A percentile compares a stretch with the other conserved stretches of the same genome.
These are phyloP conservation scores for Tenodera sinensis DNA, from an alignment of 2,888 invertebrate genomes.

Conservation along the genomic window DNA sequence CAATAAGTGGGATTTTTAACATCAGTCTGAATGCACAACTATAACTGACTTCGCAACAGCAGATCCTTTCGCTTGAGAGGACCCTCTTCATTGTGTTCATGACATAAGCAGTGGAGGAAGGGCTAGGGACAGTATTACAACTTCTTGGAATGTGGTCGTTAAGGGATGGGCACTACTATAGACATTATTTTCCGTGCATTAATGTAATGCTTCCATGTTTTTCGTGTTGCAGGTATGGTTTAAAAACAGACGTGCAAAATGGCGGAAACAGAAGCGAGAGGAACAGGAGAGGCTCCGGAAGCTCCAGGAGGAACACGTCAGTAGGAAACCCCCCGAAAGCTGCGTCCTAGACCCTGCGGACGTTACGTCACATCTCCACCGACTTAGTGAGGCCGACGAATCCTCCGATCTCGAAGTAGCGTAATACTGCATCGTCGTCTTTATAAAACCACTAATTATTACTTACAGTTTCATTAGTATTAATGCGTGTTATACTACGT, in stretches of 20 bases:
- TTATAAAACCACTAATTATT: not conserved
- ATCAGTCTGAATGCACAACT: too few relatives aligned
- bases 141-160: too few relatives aligned
- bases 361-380: not conserved
- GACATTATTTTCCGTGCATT: not conserved
- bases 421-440: slow-evolving; percentile 43
- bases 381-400: slow-evolving; percentile 60
- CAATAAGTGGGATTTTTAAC: too few relatives aligned
- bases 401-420: slow-evolving; percentile 81
- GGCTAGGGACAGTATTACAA: too few relatives aligned
- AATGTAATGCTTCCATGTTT: slow-evolving; percentile 29
- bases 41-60: too few relatives aligned
- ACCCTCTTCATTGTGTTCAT: too few relatives aligned
- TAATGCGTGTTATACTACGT: not conserved
- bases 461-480: not conserved
- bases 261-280: slow-evolving; percentile 90
- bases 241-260: slow-evolving; percentile 92
- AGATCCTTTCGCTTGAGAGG: too few relatives aligned
- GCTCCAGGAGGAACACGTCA: slow-evolving; percentile 70
- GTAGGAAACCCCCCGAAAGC: slow-evolving; percentile 35
- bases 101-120: too few relatives aligned
- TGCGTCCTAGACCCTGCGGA: slow-evolving; percentile 1
- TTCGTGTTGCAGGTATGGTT: slow-evolving; percentile 83
- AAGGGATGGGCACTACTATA: too few relatives aligned
- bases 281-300: slow-evolving; percentile 66